Evolutionary conservation across 2,113 vertebrate species (phyloP).

Genomic region (crab-eating macaque (Macaca fascicularis)): DNA sequence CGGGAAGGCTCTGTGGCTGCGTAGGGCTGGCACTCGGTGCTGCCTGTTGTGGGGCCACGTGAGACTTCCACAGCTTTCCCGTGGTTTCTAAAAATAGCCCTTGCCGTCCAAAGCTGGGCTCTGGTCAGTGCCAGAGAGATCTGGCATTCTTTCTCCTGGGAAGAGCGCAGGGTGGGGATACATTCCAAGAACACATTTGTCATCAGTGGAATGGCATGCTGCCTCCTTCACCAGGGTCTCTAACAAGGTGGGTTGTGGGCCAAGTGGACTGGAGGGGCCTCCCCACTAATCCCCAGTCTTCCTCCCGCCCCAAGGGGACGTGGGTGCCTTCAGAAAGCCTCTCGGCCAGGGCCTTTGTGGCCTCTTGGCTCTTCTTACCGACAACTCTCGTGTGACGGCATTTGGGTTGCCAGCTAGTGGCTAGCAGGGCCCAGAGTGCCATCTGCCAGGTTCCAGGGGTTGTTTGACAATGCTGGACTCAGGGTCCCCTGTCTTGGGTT

Average conservation of each 20-base stretch:
- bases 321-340: background rate
- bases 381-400: background rate
- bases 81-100: conserved; percentile 71
- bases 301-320: background rate
- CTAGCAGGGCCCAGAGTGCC: background rate
- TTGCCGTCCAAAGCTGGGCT: background rate
- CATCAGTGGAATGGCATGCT: fast-evolving
- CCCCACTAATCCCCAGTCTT: fast-evolving
- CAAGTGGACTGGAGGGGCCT: fast-evolving
- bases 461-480: fast-evolving
- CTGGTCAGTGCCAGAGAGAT: background rate
- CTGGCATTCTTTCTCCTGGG: background rate
- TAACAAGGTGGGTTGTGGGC: fast-evolving
- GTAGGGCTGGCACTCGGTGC: background rate
- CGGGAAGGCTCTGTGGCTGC: background rate
- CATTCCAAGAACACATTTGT: background rate
- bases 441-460: background rate
- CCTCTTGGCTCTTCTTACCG: fast-evolving
- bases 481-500: background rate
- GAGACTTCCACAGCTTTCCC: conserved; percentile 6
- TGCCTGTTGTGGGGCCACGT: background rate
- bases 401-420: background rate
- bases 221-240: background rate
- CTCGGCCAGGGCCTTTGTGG: fast-evolving
- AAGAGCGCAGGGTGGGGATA: background rate